Conservation (phyloP, 2,888 invertebrate genomes). For the Watsonalla cultraria region DNA sequence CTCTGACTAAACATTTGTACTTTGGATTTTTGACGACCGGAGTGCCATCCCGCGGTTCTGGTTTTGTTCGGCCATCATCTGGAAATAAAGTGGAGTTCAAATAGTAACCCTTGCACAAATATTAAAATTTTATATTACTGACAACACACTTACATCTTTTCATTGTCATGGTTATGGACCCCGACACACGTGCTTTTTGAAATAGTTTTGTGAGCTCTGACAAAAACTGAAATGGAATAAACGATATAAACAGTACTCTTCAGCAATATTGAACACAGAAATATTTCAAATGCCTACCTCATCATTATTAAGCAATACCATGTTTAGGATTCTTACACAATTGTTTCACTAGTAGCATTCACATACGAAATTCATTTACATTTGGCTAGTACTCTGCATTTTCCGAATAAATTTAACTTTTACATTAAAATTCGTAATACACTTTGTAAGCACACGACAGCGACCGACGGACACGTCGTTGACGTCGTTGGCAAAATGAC, state of each 20-base stretch:
- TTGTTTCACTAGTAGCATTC: slow-evolving; percentile 8
- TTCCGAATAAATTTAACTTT: slow-evolving; percentile 10
- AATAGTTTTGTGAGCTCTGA: slow-evolving; percentile 91
- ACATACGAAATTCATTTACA: slow-evolving; percentile 12
- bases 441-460: slow-evolving; percentile 1
- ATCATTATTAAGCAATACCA: slow-evolving; percentile 84
- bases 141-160: slow-evolving; percentile 89
- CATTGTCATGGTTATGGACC: slow-evolving; percentile 92
- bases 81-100: slow-evolving; percentile 22
- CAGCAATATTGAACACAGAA: neutral
- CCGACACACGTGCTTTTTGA: slow-evolving; percentile 87
- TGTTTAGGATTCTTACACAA: slow-evolving; percentile 39
- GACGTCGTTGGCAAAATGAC: too few species aligned
- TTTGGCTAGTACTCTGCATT: slow-evolving; percentile 27
- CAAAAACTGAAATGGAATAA: slow-evolving; percentile 83
- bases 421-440: neutral
- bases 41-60: slow-evolving; percentile 83
- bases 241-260: neutral
- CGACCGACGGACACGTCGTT: slow-evolving; percentile 27
- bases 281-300: slow-evolving; percentile 60
- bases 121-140: neutral
- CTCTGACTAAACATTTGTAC: slow-evolving; percentile 89
- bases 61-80: slow-evolving; percentile 90
- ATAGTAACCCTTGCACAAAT: neutral
- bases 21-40: slow-evolving; percentile 61